These are phyloP conservation scores for Theonella swinhoei DNA, from an alignment of 37 sponge, comb jelly and placozoan species.

Conservation along the genomic window DNA sequence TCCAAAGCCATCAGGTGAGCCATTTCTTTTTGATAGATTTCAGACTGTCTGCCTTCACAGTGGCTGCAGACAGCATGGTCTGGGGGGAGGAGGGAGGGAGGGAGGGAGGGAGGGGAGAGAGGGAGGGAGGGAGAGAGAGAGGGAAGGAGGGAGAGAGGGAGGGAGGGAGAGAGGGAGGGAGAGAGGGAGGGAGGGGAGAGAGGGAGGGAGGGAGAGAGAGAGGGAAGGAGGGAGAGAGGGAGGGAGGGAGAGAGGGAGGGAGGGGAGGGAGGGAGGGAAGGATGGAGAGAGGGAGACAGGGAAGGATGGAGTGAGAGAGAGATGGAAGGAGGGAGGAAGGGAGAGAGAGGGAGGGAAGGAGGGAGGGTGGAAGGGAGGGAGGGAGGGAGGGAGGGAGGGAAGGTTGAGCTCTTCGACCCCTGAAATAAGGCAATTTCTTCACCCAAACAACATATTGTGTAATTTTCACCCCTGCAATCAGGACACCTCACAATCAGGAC, in stretches of 20 bases:
- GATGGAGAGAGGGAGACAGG: not conserved
- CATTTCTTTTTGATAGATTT: constrained; percentile 88
- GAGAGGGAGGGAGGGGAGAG: constrained; percentile 6
- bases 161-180: not conserved
- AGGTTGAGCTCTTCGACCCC: too few species aligned
- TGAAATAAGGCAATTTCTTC: too few species aligned
- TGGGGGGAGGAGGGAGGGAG: constrained; percentile 3
- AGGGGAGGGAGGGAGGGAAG: not conserved
- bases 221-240: not conserved
- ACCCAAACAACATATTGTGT: too few species aligned
- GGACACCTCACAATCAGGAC: too few species aligned
- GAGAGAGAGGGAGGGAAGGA: too few species aligned
- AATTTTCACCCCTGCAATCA: too few species aligned
- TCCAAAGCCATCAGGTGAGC: constrained; percentile 78
- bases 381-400: too few species aligned
- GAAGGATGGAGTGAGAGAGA: not conserved
- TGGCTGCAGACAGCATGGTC: constrained; percentile 84
- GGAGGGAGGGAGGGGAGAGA: not conserved
- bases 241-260: not conserved
- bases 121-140: not conserved
- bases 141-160: not conserved
- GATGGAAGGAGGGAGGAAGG: too few species aligned
- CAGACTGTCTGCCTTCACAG: constrained; percentile 71
- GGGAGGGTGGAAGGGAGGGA: too few species aligned
- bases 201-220: not conserved